phyloP scores from a whole-genome alignment of 2,113 vertebrate genomes.

The Anser cygnoides region DNA sequence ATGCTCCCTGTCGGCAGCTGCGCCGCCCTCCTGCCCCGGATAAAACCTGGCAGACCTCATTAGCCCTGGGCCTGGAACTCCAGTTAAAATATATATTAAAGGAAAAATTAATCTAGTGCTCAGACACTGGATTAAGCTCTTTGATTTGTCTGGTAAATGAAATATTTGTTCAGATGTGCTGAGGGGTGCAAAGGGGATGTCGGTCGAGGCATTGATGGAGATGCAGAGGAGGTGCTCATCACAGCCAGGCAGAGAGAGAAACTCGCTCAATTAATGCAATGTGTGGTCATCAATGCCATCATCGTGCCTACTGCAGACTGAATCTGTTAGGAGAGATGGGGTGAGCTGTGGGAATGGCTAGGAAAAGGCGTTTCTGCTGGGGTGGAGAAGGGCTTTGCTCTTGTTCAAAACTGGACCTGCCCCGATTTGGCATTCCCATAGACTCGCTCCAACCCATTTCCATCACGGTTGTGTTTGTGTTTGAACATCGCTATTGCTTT shows the following conservation, averaged over 20 bases:
- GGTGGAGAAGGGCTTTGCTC: neutral
- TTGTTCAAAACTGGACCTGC: neutral
- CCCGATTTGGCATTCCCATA: rapidly evolving
- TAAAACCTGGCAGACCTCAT: neutral
- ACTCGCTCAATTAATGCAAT: neutral
- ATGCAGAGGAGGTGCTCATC: neutral
- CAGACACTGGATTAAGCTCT: rapidly evolving
- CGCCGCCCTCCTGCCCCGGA: neutral
- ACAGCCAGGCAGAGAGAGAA: neutral
- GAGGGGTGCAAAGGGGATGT: neutral
- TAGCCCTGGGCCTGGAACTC: rapidly evolving
- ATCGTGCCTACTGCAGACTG: rapidly evolving
- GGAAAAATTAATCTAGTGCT: neutral
- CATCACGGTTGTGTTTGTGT: rapidly evolving
- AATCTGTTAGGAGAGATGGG: too few relatives aligned
- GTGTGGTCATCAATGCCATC: neutral
- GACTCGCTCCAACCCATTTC: rapidly evolving
- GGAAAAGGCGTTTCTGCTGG: neutral
- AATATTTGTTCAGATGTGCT: rapidly evolving
- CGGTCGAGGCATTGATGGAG: rapidly evolving
- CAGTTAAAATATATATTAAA: neutral
- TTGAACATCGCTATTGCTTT: neutral
- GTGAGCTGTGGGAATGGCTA: neutral
- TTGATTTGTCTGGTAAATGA: neutral
- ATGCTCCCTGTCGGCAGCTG: rapidly evolving